Evolutionary conservation across 64 coral and sea anemone species (phyloP), one percentile per base, ranked within the genome.

Genomic region (Orbicella faveolata): DNA sequence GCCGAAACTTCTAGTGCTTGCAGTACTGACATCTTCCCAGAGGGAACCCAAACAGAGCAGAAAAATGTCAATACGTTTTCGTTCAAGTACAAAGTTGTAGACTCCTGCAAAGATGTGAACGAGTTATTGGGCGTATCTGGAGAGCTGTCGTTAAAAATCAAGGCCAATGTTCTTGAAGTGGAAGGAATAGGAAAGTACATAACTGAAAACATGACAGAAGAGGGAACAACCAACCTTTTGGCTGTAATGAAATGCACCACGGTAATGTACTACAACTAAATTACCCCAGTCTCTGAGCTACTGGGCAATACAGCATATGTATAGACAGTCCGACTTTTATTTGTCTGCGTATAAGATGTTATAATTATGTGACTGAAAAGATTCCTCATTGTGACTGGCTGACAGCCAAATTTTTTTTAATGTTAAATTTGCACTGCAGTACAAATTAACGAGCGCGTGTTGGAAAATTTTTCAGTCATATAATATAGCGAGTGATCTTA

Each of bases 161-260:
- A 91, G 21, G 89, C 89, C 23, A 63, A 75, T 52, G 19, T 91
- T 14, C 53, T 91, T 1, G 63, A 61, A 75, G 79, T 91, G 36
- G 70, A 72, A 73, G 89, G 89, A 7, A 39, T 68, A 25, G 89
- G 89, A 8, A 15, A 91, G 33, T 91, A 91, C 21, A 36, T 91
- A 23, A 91, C 36, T 72, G 80, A 91, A 11, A 76, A 20, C 80
- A 84, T 84, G 26, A 75, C 44, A 36, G 26, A 83, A 51, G 80
- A 91, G 12, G 89, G 79, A 16, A 84, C 80, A 48, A 76, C 79
- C 41, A 44, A 35, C 10, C 21, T 91, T 52, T 26, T 91, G 9
- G 89, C 89, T 36, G 89, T 91, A 1, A 33, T 91, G 80, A 91
- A 84, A 76, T 91, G 79, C 25, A 83, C 70, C 21, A 91, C 89